Evolutionary conservation across 2,797 vertebrate species (phyloP), one percentile per base, ranked within the genome.

Genomic region (Mormyrops boulengeri): DNA sequence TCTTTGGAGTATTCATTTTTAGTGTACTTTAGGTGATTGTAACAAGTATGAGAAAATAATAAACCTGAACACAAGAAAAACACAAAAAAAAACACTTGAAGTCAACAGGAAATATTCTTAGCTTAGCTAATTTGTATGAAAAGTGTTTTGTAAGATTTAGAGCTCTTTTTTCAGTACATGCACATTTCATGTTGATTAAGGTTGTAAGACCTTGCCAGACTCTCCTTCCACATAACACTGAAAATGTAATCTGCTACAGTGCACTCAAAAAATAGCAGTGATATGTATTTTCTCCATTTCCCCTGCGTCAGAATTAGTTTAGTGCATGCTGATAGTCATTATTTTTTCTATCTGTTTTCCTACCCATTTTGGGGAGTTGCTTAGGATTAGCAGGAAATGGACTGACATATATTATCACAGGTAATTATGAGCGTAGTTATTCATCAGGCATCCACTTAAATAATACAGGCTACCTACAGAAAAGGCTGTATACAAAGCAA

Each of bases 371-470:
- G 93, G 91, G 93, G 94, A 93, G 91, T 91, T 93, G 92, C 92
- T 92, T 92, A 90, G 88, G 92, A 94, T 93, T 92, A 91, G 93
- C 93, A 93, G 91, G 94, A 94, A 93, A 80, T 44, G 14, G 41
- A 80, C 73, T n/a, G 34, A 17, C 5, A 80, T 80, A 80, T 14
- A 80, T 44, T 80, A 80, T 41, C 34, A 80, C 73, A 19, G 41
- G 73, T 80, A 80, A 80, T 41, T 80, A 80, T 80, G 73, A 47
- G 34, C 38, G n/a, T n/a, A 41, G 19, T n/a, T 44, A 80, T 80
- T 80, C 34, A 80, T n/a, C 38, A 47, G 41, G 38, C 41, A 80
- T 80, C 38, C 38, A 47, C 73, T 80, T 80, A n/a, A 44, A 44
- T 41, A 44, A 80, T n/a, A 80, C 12, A 80, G 41, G 73, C 73